Base-by-base conservation (phyloP, 2,797 vertebrate species). In the Picus viridis region DNA sequence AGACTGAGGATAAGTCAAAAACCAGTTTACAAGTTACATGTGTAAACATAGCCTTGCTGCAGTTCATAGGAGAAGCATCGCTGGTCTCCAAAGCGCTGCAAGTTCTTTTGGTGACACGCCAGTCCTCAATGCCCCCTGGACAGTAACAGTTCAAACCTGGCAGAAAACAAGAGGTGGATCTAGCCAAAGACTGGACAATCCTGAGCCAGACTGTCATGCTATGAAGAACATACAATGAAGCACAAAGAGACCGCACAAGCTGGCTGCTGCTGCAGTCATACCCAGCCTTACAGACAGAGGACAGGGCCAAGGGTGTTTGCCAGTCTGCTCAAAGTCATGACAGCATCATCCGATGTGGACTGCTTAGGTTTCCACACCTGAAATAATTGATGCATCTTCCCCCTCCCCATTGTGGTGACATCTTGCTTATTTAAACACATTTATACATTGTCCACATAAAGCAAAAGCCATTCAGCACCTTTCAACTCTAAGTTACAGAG, bases 81-180 rank as follows among this genome's bases (percentile, higher is more conserved):
- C 10, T 34, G 22, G 2, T 58, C 54, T 75, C 32, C 3, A 0
- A 51, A 51, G 51, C 2, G 7, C 32, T 45, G 6, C 3, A 24
- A 59, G 62, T 59, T 86, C 16, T 47, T 53, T 39, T 63, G 13
- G 20, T 12, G 30, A 34, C 2, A 34, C 3, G 11, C 56, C 23
- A 67, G 70, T n/a, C 56, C 53, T 30, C 17, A 20, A 27, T n/a
- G 32, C 58, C 36, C 20, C 24, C 23, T 36, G 16, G 68, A 15
- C 6, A 34, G n/a, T 6, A 61, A 45, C 1, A 4, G 16, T 43
- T 24, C 39, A 23, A 63, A 76, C 10, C 3, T 34, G 24, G 2
- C 12, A 64, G 59, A 62, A 84, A 79, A 10, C 19, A 56, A 47
- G n/a, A 73, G 23, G 34, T 20, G 3, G 2, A 70, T 36, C 4